These are phyloP conservation scores for Mactra quadrangularis DNA, from an alignment of 1,140 invertebrate genomes.

Conservation along the genomic window DNA sequence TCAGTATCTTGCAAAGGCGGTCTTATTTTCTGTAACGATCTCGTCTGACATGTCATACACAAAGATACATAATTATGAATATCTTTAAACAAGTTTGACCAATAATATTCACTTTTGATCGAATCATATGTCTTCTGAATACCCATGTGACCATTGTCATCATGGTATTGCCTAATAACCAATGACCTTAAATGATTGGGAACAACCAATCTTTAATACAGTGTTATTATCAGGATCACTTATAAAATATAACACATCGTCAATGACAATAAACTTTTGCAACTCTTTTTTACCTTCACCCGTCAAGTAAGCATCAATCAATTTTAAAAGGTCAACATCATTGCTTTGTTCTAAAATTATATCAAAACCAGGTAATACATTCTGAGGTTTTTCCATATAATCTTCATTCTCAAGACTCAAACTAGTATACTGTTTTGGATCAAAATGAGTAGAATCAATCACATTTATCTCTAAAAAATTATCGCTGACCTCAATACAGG, in stretches of 20 bases:
- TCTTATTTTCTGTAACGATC: conserved; percentile 40
- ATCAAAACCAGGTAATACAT: background rate
- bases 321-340: conserved; percentile 15
- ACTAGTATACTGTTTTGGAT: conserved; percentile 50
- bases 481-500: conserved; percentile 47
- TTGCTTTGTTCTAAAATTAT: conserved; percentile 54
- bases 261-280: background rate
- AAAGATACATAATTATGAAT: conserved; percentile 3
- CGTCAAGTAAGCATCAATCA: background rate
- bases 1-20: conserved; percentile 55
- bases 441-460: conserved; percentile 56
- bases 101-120: conserved; percentile 51
- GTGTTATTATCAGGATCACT: conserved; percentile 21
- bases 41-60: conserved; percentile 57
- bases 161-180: conserved; percentile 46
- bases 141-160: no score
- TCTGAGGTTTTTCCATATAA: background rate
- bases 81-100: conserved; percentile 55
- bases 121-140: conserved; percentile 32
- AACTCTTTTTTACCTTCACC: background rate
- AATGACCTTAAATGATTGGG: conserved; percentile 53
- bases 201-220: conserved; percentile 22
- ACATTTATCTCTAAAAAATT: conserved; percentile 48
- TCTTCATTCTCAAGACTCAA: background rate
- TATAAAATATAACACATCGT: conserved; percentile 37